phyloP scores from a whole-genome alignment of 1,140 invertebrate species.

The Meloidogyne hapla region DNA sequence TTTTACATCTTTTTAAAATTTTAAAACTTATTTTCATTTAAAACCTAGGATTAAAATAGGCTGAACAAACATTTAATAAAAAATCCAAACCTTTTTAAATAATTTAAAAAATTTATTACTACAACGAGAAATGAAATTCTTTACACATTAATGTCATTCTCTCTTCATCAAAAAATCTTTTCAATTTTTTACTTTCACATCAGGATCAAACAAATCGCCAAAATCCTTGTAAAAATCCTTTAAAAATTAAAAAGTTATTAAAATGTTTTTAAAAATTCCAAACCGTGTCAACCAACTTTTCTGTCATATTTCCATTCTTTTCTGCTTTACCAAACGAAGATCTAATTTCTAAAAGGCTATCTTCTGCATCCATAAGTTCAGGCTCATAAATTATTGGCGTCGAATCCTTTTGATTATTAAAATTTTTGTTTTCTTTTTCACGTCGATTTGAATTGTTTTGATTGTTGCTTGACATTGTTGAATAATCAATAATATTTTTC shows the following conservation, averaged over 20 bases:
- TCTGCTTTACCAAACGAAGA: background rate
- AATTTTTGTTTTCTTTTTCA: background rate
- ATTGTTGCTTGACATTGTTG: background rate
- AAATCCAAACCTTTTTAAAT: background rate
- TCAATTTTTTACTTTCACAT: constrained; percentile 3
- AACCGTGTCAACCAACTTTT: constrained; percentile 25
- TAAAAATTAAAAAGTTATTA: background rate
- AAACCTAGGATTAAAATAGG: background rate
- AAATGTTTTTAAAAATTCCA: too few species aligned
- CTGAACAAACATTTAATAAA: background rate
- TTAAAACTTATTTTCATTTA: background rate
- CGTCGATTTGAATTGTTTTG: background rate
- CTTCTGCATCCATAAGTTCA: constrained; percentile 32
- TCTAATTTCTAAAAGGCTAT: constrained; percentile 20
- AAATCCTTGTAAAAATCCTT: constrained; percentile 28
- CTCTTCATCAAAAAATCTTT: background rate
- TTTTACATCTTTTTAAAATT: background rate
- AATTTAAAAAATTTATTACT: background rate
- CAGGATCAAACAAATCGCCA: constrained; percentile 28
- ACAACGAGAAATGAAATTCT: constrained; percentile 4
- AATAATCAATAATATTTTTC: background rate
- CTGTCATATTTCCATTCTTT: constrained; percentile 8
- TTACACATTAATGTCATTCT: background rate
- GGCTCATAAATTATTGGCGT: constrained; percentile 6
- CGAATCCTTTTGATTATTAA: background rate